phyloP scores from a whole-genome alignment of 2,797 vertebrate genomes.

The Brachymystax lenok region DNA sequence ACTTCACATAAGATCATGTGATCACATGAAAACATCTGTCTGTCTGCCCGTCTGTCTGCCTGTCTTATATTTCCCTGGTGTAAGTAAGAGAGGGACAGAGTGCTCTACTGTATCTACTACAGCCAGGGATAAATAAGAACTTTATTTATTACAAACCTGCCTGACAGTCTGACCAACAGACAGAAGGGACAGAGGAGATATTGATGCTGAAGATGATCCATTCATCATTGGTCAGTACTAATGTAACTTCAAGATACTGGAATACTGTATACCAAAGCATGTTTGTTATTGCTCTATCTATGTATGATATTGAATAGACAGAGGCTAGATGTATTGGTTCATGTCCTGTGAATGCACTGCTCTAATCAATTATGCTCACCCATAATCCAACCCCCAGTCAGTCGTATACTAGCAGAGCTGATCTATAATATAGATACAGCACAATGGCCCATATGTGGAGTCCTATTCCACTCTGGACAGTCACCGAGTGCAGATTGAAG shows the following conservation, averaged over 20 bases:
- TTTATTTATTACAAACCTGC: not conserved
- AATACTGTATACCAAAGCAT: not conserved
- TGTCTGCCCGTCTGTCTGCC: no score
- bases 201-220: not conserved
- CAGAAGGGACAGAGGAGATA: not conserved
- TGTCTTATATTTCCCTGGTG: no score
- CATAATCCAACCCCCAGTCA: not conserved
- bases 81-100: no score
- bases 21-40: no score
- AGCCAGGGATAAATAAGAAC: not conserved
- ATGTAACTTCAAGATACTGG: not conserved
- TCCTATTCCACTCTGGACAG: slow-evolving; percentile 16
- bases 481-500: slow-evolving; percentile 38
- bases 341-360: not conserved
- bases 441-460: slow-evolving; percentile 17
- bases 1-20: no score
- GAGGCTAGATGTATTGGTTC: not conserved
- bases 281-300: not conserved
- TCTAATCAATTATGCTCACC: not conserved
- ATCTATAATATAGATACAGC: slow-evolving; percentile 3
- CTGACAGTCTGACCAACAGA: not conserved
- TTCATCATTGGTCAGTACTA: slow-evolving; percentile 24
- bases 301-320: not conserved
- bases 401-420: not conserved
- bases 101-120: no score